phyloP scores from a whole-genome alignment of 2,797 vertebrate species.

The Cuniculus paca region DNA sequence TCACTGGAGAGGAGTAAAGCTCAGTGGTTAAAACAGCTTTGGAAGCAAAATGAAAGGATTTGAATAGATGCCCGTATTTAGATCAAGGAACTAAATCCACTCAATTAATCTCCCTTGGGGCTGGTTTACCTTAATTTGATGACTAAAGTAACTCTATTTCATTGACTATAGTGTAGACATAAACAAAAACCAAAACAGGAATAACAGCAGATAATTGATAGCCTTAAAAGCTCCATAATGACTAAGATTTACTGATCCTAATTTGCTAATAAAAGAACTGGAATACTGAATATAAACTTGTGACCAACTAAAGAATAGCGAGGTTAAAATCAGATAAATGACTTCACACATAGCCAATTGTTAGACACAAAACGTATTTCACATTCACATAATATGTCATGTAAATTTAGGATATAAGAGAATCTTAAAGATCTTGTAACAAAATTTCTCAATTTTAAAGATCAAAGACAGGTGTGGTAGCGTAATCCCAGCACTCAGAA shows the following conservation, averaged over 20 bases:
- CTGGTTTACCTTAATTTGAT: slow-evolving; percentile 47
- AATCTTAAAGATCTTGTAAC: background rate
- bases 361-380: slow-evolving; percentile 9
- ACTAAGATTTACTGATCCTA: slow-evolving; percentile 50
- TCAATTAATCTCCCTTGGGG: background rate
- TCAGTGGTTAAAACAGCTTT: background rate
- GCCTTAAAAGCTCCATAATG: slow-evolving; percentile 11
- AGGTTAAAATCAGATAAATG: background rate
- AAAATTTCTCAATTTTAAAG: slow-evolving; percentile 10
- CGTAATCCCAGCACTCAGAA: background rate
- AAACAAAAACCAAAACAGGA: slow-evolving; percentile 52
- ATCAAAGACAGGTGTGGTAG: background rate
- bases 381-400: background rate
- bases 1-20: background rate
- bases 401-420: background rate
- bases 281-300: background rate
- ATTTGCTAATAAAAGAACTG: slow-evolving; percentile 16
- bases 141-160: background rate
- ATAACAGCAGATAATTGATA: background rate
- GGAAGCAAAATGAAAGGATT: background rate
- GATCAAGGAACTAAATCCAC: background rate
- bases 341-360: background rate
- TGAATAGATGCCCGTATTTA: background rate
- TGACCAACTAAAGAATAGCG: slow-evolving; percentile 21
- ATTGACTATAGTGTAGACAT: background rate